phyloP scores from a whole-genome alignment of 1,140 invertebrate species.

The Anadara kagoshimensis region DNA sequence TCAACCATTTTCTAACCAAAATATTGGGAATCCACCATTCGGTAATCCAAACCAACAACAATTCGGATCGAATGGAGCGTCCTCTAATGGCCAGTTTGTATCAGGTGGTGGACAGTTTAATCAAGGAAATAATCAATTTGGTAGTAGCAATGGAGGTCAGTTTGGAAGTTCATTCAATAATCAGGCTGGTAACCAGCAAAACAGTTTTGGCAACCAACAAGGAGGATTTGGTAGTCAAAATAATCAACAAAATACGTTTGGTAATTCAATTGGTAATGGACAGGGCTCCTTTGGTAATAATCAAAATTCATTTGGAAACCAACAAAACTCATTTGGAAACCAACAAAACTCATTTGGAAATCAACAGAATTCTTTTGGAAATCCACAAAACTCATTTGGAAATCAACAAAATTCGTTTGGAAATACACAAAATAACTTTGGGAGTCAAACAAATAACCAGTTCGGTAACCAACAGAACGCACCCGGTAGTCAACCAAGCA shows the following conservation, averaged over 20 bases:
- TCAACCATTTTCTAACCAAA: not conserved
- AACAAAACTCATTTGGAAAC: not conserved
- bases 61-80: not conserved
- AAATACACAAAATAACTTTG: not conserved
- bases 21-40: not conserved
- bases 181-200: not conserved
- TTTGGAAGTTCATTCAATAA: not conserved
- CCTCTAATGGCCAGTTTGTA: not conserved
- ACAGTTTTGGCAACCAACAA: not conserved
- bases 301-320: not conserved
- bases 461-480: slow-evolving; percentile 4
- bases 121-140: not conserved
- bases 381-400: not conserved
- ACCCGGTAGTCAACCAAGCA: not conserved
- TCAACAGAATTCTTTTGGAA: not conserved
- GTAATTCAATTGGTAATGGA: not conserved
- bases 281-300: not conserved
- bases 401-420: slow-evolving; percentile 4
- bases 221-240: not conserved
- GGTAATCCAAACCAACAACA: not conserved
- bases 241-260: not conserved
- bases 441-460: not conserved
- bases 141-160: not conserved
- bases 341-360: not conserved
- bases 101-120: too few relatives aligned